phyloP scores from a whole-genome alignment of 2,888 invertebrate species.

The Drosophila diplacantha region DNA sequence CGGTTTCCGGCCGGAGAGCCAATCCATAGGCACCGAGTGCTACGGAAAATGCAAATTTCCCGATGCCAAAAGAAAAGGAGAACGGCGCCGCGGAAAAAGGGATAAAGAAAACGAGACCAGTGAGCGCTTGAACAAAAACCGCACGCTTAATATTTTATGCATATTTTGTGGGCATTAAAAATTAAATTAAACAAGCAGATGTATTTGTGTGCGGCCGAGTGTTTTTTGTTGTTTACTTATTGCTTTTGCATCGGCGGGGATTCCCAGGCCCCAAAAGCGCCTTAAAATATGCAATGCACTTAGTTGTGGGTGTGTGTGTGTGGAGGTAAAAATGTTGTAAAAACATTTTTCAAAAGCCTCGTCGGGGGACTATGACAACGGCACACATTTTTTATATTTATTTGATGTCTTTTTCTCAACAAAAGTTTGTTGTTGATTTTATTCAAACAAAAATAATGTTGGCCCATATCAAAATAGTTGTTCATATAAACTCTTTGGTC shows the following conservation, averaged over 20 bases:
- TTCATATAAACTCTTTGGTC: conserved; percentile 23
- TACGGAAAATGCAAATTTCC: conserved; percentile 58
- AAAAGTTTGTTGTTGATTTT: conserved; percentile 48
- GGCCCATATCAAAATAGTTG: conserved; percentile 44
- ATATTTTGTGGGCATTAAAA: conserved; percentile 72
- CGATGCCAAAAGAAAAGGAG: conserved; percentile 25
- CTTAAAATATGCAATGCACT: conserved; percentile 60
- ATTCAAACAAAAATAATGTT: conserved; percentile 54
- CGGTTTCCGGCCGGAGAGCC: conserved; percentile 33
- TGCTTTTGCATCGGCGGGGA: conserved; percentile 43
- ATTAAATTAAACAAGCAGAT: conserved; percentile 71
- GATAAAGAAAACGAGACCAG: conserved; percentile 4
- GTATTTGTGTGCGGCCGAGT: conserved; percentile 33
- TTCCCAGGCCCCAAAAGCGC: conserved; percentile 31
- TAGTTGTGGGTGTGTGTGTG: conserved; percentile 1
- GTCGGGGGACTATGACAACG: conserved; percentile 26
- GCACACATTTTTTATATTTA: conserved; percentile 36
- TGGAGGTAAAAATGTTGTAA: conserved; percentile 57
- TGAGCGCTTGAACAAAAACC: conserved; percentile 40
- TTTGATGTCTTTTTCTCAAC: conserved; percentile 24
- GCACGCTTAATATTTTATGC: conserved; percentile 69
- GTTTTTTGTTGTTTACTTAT: conserved; percentile 54
- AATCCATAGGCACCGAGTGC: conserved; percentile 16
- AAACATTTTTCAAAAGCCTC: conserved; percentile 58
- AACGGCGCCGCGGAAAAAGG: conserved; percentile 2